Evolutionary conservation across 2,797 vertebrate species (phyloP).

Genomic region (Semaprochilodus insignis): DNA sequence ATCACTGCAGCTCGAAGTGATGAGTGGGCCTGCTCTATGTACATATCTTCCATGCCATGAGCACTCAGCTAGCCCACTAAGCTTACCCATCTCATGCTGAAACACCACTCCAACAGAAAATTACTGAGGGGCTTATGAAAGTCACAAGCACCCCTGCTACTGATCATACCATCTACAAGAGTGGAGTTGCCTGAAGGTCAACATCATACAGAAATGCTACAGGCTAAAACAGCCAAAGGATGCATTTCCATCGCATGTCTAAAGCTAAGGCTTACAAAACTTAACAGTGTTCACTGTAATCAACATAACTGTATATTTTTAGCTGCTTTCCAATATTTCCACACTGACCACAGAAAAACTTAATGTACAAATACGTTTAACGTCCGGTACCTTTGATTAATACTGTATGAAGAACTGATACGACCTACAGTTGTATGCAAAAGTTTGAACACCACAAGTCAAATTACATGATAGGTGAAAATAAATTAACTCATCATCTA

Average conservation of each 20-base stretch:
- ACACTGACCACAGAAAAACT: not conserved
- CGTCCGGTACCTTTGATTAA: not conserved
- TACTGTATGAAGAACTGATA: not conserved
- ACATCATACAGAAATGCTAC: conserved; percentile 42
- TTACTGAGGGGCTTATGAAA: conserved; percentile 67
- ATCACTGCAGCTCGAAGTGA: conserved; percentile 62
- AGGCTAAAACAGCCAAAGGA: conserved; percentile 50
- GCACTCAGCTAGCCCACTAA: conserved; percentile 64
- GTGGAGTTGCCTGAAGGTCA: conserved; percentile 60
- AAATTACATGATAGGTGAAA: no score
- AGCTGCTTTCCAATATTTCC: not conserved
- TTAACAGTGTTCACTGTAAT: not conserved
- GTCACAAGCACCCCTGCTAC: conserved; percentile 59
- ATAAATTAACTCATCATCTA: no score
- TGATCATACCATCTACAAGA: conserved; percentile 54
- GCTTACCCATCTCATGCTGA: conserved; percentile 55
- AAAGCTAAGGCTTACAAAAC: not conserved
- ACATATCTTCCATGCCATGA: conserved; percentile 70
- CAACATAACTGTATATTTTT: conserved; percentile 34
- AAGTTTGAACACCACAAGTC: no score
- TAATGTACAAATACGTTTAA: not conserved
- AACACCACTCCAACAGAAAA: conserved; percentile 52
- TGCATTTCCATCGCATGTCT: not conserved
- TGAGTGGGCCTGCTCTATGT: conserved; percentile 67
- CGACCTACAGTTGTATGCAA: no score